Evolutionary conservation across 2,113 vertebrate genomes (phyloP).

Genomic region (Oncorhynchus tshawytscha): DNA sequence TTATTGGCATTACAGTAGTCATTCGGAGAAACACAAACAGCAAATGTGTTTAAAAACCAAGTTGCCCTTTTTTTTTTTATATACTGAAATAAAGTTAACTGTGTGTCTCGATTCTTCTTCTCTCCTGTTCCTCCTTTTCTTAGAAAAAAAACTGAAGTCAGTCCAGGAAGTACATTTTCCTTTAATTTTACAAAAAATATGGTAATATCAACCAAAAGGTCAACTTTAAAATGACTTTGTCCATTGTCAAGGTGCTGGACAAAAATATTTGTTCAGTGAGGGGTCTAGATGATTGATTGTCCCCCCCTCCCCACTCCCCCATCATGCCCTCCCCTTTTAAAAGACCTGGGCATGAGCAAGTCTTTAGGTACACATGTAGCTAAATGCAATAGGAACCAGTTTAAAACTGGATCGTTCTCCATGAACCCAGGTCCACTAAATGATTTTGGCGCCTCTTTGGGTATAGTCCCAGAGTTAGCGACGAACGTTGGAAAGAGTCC

Average conservation of each 20-base stretch:
- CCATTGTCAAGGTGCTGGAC: slow-evolving; percentile 4
- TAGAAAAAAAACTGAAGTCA: slow-evolving; percentile 23
- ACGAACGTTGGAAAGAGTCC: neutral
- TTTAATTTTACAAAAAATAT: slow-evolving; percentile 15
- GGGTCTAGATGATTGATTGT: slow-evolving; percentile 9
- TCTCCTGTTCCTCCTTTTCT: slow-evolving; percentile 55
- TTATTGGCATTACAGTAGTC: slow-evolving; percentile 92
- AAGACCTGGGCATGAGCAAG: neutral
- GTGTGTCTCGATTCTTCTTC: slow-evolving; percentile 43
- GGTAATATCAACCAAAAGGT: slow-evolving; percentile 12
- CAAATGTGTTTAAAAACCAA: slow-evolving; percentile 81
- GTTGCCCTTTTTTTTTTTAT: slow-evolving; percentile 74
- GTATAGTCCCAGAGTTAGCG: neutral
- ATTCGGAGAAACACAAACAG: slow-evolving; percentile 85
- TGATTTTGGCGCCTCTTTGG: neutral
- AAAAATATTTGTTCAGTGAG: neutral
- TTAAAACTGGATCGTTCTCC: neutral
- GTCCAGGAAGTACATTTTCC: slow-evolving; percentile 33
- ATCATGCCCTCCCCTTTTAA: neutral
- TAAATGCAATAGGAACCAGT: slow-evolving; percentile 11
- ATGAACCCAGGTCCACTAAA: neutral
- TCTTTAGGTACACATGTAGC: slow-evolving; percentile 30
- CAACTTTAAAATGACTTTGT: slow-evolving; percentile 14
- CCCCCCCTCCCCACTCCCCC: neutral
- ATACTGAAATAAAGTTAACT: slow-evolving; percentile 82